Percentiles rank a stretch among this genome's conserved stretches.
phyloP scores from a whole-genome alignment of 2,113 vertebrate species.

The Falco punctatus region DNA sequence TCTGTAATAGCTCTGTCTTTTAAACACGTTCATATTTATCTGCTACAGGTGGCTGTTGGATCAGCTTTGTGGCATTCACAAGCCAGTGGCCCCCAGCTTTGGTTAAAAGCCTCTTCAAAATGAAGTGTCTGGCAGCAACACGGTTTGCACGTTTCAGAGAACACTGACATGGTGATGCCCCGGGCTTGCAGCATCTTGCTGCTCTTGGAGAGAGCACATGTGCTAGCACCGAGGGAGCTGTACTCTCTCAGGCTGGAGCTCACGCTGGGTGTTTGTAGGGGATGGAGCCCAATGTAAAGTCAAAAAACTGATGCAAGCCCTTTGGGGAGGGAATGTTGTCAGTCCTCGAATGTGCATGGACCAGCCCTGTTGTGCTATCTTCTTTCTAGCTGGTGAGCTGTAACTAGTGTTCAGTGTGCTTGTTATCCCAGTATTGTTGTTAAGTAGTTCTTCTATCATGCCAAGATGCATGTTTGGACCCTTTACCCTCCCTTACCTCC shows the following conservation, averaged over 20 bases:
- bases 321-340: background rate
- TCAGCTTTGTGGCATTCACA: background rate
- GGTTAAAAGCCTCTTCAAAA: background rate
- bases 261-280: accelerated
- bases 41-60: background rate
- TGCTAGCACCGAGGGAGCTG: background rate
- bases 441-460: too few species aligned
- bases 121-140: accelerated
- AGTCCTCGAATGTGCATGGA: background rate
- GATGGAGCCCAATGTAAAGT: background rate
- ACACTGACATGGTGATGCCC: background rate
- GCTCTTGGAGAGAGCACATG: background rate
- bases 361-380: accelerated
- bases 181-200: background rate
- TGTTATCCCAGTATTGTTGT: too few species aligned
- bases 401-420: background rate
- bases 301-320: background rate
- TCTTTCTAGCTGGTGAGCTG: background rate
- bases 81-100: background rate
- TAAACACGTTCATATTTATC: accelerated
- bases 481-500: background rate
- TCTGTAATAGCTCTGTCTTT: background rate
- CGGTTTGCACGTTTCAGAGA: background rate
- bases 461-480: accelerated
- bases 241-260: background rate